A percentile compares a stretch with the other conserved stretches of the same genome.
Conservation (phyloP, 2,888 invertebrate species). For the Eutolmus rufibarbis region DNA sequence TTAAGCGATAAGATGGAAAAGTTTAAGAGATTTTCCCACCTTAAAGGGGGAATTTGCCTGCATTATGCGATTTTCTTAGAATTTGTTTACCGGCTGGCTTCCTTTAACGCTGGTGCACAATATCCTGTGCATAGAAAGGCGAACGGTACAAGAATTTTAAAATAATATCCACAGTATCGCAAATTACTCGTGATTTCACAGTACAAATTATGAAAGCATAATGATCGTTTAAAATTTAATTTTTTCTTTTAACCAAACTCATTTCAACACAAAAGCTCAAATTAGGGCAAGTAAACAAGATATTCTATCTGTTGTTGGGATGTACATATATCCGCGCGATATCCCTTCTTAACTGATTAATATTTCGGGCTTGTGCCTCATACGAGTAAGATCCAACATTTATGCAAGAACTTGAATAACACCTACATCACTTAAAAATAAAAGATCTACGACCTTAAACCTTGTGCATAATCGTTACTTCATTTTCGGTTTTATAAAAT, state of each 20-base stretch:
- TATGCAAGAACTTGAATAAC: too few relatives aligned
- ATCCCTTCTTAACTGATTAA: not conserved
- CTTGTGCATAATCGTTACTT: not conserved
- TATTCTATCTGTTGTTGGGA: too few relatives aligned
- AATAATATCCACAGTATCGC: not conserved
- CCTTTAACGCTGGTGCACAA: not conserved
- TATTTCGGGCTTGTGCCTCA: too few relatives aligned
- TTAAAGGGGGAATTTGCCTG: not conserved
- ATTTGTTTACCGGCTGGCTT: not conserved
- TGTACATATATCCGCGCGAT: not conserved
- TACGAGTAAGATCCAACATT: too few relatives aligned
- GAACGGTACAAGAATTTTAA: not conserved
- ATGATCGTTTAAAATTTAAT: not conserved
- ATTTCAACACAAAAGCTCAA: too few relatives aligned
- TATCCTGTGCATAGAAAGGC: not conserved
- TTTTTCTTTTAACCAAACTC: too few relatives aligned
- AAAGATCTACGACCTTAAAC: not conserved
- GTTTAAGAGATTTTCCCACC: not conserved
- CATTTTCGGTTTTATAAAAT: not conserved
- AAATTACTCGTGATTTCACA: not conserved
- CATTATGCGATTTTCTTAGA: not conserved
- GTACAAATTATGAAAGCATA: not conserved
- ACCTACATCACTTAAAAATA: too few relatives aligned
- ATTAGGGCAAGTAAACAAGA: too few relatives aligned
- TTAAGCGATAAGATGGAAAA: not conserved